A percentile compares a stretch with the other conserved stretches of the same genome.
phyloP scores from a whole-genome alignment of 2,797 vertebrate species.

The Hemibagrus guttatus region DNA sequence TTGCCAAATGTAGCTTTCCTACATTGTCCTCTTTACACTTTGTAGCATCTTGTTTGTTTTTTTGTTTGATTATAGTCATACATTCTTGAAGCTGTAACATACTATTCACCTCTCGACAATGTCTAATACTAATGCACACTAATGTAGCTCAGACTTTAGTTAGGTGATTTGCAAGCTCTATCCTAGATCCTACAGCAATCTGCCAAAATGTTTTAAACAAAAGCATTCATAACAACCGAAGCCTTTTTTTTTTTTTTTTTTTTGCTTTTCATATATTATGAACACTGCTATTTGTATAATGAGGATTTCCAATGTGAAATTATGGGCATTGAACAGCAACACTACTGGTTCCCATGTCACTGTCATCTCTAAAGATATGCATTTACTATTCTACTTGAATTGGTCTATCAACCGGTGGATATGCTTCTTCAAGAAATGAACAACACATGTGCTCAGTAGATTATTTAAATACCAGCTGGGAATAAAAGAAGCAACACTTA shows the following conservation, averaged over 20 bases:
- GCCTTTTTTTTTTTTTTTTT: conserved; percentile 43
- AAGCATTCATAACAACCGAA: conserved; percentile 54
- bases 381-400: conserved; percentile 73
- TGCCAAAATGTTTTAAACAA: conserved; percentile 45
- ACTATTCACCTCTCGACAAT: conserved; percentile 26
- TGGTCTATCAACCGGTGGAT: conserved; percentile 53
- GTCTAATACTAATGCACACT: conserved; percentile 57
- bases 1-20: conserved; percentile 19
- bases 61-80: conserved; percentile 20
- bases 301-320: conserved; percentile 52
- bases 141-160: conserved; percentile 64
- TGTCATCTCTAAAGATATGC: conserved; percentile 60
- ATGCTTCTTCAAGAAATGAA: conserved; percentile 51
- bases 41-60: conserved; percentile 56
- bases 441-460: conserved; percentile 20
- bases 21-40: conserved; percentile 43
- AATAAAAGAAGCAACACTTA: conserved; percentile 17
- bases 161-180: conserved; percentile 52
- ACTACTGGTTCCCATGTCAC: conserved; percentile 48
- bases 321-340: conserved; percentile 64
- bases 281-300: conserved; percentile 48
- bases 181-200: conserved; percentile 21
- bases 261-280: conserved; percentile 45
- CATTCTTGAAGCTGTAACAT: neutral
- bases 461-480: neutral